phyloP scores from a whole-genome alignment of 2,113 vertebrate species.

The Alces alces region DNA sequence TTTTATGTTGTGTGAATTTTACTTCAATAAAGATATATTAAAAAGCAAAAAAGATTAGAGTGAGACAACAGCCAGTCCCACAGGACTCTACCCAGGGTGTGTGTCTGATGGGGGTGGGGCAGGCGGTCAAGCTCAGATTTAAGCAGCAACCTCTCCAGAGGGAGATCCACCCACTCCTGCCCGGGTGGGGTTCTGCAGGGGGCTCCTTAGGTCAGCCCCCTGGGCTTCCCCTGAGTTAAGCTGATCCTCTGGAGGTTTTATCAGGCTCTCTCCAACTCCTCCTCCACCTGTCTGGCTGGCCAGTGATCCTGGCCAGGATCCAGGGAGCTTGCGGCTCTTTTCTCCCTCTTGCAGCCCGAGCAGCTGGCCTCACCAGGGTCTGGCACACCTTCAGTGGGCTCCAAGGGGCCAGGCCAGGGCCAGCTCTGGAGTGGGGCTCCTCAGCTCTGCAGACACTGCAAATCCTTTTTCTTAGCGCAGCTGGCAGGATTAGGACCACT shows the following conservation, averaged over 20 bases:
- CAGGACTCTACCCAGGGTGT: neutral
- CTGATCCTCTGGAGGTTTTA: neutral
- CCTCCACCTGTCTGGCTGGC: constrained; percentile 42
- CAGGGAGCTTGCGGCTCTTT: neutral
- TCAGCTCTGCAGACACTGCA: neutral
- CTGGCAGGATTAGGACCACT: neutral
- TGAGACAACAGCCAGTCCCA: neutral
- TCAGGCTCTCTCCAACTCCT: neutral
- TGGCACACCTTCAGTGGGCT: neutral
- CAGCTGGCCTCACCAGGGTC: neutral
- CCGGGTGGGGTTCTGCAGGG: neutral
- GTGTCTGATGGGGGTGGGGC: neutral
- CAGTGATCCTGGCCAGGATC: neutral
- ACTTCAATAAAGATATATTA: neutral
- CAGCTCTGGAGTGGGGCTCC: neutral
- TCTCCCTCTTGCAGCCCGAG: neutral
- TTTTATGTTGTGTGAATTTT: neutral
- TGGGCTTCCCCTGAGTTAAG: constrained; percentile 4
- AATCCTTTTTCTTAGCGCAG: neutral
- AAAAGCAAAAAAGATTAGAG: neutral
- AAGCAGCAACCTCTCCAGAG: neutral
- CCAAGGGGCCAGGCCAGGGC: neutral
- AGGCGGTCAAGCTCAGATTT: neutral
- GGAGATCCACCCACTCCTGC: too few species aligned
- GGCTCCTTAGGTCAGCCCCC: neutral